Evolutionary conservation across 2,797 vertebrate genomes (phyloP).

Genomic region (Halcyon chelicuti): DNA sequence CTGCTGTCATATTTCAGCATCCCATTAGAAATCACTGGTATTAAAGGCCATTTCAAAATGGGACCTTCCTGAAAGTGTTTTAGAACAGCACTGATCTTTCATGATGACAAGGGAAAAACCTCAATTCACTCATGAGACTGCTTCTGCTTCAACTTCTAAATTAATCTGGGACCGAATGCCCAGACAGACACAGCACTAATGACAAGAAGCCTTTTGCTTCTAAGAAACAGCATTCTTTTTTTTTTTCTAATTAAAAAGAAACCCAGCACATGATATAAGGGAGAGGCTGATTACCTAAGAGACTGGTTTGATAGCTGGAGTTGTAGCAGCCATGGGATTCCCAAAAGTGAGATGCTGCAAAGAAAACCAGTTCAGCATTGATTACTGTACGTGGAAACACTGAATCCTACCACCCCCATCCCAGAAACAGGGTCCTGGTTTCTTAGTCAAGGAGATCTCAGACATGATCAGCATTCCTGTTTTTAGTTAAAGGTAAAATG

Average conservation of each 20-base stretch:
- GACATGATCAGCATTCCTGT: not conserved
- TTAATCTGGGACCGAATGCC: slow-evolving; percentile 69
- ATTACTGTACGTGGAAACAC: not conserved
- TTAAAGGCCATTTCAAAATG: slow-evolving; percentile 49
- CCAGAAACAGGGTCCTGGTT: not conserved
- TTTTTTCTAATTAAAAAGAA: slow-evolving; percentile 63
- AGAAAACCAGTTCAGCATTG: slow-evolving; percentile 35
- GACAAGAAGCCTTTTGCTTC: slow-evolving; percentile 42
- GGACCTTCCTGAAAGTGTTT: slow-evolving; percentile 34
- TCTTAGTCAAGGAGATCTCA: not conserved
- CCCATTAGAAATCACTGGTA: slow-evolving; percentile 56
- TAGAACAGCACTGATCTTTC: slow-evolving; percentile 39
- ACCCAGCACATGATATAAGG: not conserved
- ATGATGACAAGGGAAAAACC: not conserved
- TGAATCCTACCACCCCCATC: not conserved
- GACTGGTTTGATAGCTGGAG: not conserved
- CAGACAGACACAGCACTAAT: slow-evolving; percentile 47
- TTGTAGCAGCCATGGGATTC: slow-evolving; percentile 29
- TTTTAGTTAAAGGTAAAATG: not conserved
- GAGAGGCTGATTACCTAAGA: slow-evolving; percentile 43
- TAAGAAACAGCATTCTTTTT: slow-evolving; percentile 43
- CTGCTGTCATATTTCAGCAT: slow-evolving; percentile 41
- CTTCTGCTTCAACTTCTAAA: slow-evolving; percentile 56
- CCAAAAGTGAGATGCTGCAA: not conserved
- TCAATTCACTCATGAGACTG: not conserved